phyloP scores from a whole-genome alignment of 2,113 vertebrate genomes.

The Nothocercus nigrocapillus region DNA sequence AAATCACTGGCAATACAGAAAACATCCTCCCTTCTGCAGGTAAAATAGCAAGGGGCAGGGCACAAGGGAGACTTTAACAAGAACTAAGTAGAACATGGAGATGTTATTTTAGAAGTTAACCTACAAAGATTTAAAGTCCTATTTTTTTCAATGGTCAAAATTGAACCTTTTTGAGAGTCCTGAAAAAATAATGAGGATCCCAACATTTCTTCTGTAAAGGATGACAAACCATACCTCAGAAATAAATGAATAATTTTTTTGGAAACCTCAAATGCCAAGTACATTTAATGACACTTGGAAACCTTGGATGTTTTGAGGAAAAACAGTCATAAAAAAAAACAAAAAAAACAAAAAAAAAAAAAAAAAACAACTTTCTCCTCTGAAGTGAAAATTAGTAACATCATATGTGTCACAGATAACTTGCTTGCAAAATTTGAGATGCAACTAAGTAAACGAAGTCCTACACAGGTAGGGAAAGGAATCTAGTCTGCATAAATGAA shows the following conservation, averaged over 20 bases:
- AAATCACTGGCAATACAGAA: not conserved
- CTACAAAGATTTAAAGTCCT: not conserved
- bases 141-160: not conserved
- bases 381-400: not conserved
- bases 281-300: not conserved
- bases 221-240: not conserved
- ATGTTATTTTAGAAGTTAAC: not conserved
- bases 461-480: not conserved
- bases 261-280: not conserved
- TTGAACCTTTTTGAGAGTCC: slow-evolving; percentile 12
- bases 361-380: not conserved
- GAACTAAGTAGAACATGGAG: not conserved
- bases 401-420: not conserved
- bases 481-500: not conserved
- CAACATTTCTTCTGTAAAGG: not conserved
- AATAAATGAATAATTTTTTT: slow-evolving; percentile 15
- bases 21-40: not conserved
- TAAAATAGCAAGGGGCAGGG: not conserved
- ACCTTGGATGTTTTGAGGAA: not conserved
- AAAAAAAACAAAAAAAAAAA: too few relatives aligned
- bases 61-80: not conserved
- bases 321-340: not conserved
- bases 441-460: not conserved
- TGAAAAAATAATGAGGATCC: slow-evolving; percentile 2
- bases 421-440: not conserved